These are phyloP conservation scores for Psettodes erumei DNA, from an alignment of 2,113 vertebrate genomes.

Conservation along the genomic window DNA sequence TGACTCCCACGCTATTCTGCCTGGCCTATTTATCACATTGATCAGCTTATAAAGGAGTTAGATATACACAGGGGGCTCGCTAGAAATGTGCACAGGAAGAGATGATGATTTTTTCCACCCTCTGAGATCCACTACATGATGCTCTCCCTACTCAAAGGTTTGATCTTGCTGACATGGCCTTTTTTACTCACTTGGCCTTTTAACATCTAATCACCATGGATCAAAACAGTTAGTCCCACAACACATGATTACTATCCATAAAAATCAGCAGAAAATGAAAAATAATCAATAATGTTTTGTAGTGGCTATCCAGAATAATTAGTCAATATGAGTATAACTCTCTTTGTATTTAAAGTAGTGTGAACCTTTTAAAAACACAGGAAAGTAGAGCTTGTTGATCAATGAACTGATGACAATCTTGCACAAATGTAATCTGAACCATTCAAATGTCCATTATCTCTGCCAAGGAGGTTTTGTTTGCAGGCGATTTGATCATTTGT, in stretches of 20 bases:
- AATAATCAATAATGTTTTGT: too few species aligned
- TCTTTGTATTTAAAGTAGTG: not conserved
- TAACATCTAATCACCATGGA: not conserved
- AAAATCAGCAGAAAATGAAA: not conserved
- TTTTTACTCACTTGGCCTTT: not conserved
- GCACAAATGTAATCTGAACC: not conserved
- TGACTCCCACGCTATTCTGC: conserved; percentile 71
- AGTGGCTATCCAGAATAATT: not conserved
- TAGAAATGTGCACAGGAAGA: conserved; percentile 25
- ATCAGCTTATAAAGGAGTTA: conserved; percentile 64
- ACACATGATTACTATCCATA: not conserved
- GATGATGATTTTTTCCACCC: conserved; percentile 21
- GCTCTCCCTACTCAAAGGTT: conserved; percentile 7
- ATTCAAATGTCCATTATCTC: not conserved
- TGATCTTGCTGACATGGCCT: conserved; percentile 7
- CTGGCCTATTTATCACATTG: conserved; percentile 75
- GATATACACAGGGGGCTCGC: conserved; percentile 45
- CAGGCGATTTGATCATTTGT: too few species aligned
- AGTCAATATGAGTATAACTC: not conserved
- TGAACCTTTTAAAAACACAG: not conserved
- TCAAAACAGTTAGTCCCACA: conserved; percentile 1
- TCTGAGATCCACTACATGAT: not conserved
- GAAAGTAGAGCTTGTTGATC: not conserved
- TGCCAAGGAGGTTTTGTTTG: too few species aligned
- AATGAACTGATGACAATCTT: too few species aligned